These are phyloP conservation scores for Buathra laborator DNA, from an alignment of 2,888 invertebrate species.

Conservation along the genomic window DNA sequence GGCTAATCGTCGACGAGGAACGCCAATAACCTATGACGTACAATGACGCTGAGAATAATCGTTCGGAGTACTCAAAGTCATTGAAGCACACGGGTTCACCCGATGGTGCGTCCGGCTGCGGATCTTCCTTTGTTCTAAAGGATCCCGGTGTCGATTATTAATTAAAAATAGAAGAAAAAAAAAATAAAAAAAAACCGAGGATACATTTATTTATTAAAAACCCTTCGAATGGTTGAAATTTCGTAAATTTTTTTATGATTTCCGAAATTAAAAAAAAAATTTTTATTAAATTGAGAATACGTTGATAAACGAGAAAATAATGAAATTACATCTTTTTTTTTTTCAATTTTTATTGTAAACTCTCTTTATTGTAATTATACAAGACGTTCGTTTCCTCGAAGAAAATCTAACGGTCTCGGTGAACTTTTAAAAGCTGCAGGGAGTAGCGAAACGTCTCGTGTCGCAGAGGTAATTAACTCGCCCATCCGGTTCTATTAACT, in stretches of 20 bases:
- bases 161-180: background rate
- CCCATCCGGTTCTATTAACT: slow-evolving; percentile 52
- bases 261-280: too few species aligned
- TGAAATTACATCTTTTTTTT: too few species aligned
- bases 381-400: slow-evolving; percentile 5
- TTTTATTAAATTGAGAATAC: too few species aligned
- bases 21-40: background rate
- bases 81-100: slow-evolving; percentile 25
- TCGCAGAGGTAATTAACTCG: slow-evolving; percentile 44
- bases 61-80: slow-evolving; percentile 69
- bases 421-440: background rate
- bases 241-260: too few species aligned
- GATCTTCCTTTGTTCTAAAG: slow-evolving; percentile 11
- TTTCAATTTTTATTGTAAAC: background rate
- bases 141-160: background rate
- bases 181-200: background rate
- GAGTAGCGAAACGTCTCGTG: slow-evolving; percentile 6
- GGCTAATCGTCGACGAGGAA: slow-evolving; percentile 15
- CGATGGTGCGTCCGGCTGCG: background rate
- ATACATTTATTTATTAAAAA: too few species aligned
- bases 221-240: too few species aligned
- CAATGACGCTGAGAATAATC: slow-evolving; percentile 60
- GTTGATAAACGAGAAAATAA: too few species aligned
- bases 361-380: too few species aligned
- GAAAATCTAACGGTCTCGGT: background rate